These are phyloP conservation scores for Capitella teleta DNA, from an alignment of 1,140 invertebrate genomes.

Conservation along the genomic window DNA sequence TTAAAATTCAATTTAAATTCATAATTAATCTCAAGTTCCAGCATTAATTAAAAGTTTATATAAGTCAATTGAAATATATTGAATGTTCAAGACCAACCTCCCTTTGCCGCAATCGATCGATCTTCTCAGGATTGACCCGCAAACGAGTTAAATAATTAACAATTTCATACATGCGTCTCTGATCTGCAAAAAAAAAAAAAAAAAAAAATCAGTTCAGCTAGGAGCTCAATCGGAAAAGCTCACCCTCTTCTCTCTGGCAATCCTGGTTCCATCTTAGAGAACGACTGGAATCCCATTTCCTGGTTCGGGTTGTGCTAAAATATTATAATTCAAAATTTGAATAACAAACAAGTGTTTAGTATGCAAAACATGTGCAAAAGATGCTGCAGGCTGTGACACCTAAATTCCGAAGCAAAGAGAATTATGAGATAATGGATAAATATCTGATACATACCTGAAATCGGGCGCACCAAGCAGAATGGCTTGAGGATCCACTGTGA, in stretches of 20 bases:
- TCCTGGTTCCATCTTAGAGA: constrained; percentile 41
- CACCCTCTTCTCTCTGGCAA: constrained; percentile 42
- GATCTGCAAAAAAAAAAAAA: constrained; percentile 20
- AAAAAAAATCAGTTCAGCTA: not conserved
- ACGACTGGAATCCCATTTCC: constrained; percentile 34
- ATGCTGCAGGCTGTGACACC: not conserved
- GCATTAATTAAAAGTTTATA: no score
- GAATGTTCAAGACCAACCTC: constrained; percentile 20
- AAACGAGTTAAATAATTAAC: constrained; percentile 30
- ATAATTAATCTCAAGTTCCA: no score
- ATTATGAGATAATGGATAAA: not conserved
- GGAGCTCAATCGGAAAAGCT: not conserved
- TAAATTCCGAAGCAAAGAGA: not conserved
- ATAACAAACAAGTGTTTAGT: constrained; percentile 1
- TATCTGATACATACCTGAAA: constrained; percentile 26
- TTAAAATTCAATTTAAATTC: no score
- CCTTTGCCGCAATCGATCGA: constrained; percentile 31
- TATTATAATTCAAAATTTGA: not conserved
- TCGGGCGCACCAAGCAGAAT: constrained; percentile 36
- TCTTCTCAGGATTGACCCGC: constrained; percentile 29
- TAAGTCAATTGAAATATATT: no score
- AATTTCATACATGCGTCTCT: constrained; percentile 35
- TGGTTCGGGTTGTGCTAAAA: constrained; percentile 23
- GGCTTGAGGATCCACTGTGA: constrained; percentile 33
- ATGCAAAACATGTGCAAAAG: not conserved